A percentile compares a stretch with the other conserved stretches of the same genome.
phyloP scores from a whole-genome alignment of 2,113 vertebrate species.

The Madoqua kirkii region DNA sequence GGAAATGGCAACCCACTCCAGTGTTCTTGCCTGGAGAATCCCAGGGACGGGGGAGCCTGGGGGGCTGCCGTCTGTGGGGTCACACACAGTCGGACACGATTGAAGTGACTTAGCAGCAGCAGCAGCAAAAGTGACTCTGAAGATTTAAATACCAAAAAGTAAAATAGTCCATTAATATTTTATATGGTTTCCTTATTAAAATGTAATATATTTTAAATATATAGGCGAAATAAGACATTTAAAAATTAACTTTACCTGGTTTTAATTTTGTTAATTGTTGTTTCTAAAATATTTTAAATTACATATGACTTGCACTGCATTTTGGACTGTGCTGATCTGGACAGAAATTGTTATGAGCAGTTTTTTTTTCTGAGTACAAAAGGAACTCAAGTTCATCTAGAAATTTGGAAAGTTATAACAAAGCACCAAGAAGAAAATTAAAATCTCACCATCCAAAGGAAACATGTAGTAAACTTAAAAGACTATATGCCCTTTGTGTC shows the following conservation, averaged over 20 bases:
- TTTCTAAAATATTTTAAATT: neutral
- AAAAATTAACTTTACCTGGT: neutral
- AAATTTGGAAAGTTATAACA: neutral
- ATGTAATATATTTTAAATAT: neutral
- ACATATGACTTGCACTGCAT: neutral
- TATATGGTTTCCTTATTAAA: neutral
- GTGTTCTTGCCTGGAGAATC: too few relatives aligned
- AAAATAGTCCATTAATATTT: neutral
- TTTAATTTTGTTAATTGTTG: neutral
- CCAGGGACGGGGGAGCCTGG: too few relatives aligned
- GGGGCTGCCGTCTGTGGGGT: too few relatives aligned
- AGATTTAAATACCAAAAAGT: neutral
- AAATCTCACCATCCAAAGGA: neutral
- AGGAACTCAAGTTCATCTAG: neutral
- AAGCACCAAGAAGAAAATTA: conserved; percentile 19
- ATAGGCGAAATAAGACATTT: neutral
- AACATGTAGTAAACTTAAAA: neutral
- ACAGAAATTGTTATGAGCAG: neutral
- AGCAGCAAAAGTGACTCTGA: neutral
- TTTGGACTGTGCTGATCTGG: neutral
- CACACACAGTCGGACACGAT: too few relatives aligned
- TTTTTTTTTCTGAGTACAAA: conserved; percentile 12
- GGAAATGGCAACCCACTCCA: too few relatives aligned
- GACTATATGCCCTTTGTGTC: neutral
- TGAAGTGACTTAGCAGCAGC: too few relatives aligned